Evolutionary conservation across 2,113 vertebrate genomes (phyloP).

Genomic region (Catharus bicknelli): DNA sequence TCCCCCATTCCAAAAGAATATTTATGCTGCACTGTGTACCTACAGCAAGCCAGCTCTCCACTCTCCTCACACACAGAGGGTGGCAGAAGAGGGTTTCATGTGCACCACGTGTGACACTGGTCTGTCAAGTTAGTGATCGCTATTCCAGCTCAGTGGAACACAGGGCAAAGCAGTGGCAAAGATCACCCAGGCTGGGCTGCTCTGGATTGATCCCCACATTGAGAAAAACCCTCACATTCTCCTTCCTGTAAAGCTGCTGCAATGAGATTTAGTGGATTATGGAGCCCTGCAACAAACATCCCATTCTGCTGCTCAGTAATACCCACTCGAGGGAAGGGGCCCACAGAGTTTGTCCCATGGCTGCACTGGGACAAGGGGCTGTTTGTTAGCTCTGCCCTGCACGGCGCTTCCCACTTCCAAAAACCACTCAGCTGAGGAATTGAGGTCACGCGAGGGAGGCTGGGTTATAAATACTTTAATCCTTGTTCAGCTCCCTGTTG

Average conservation of each 20-base stretch:
- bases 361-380: not conserved
- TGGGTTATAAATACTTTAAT: slow-evolving; percentile 74
- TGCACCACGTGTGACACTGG: accelerated
- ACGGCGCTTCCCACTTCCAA: slow-evolving; percentile 31
- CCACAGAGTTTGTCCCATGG: not conserved
- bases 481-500: slow-evolving; percentile 68
- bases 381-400: slow-evolving; percentile 1
- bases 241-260: not conserved
- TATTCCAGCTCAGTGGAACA: not conserved
- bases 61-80: not conserved
- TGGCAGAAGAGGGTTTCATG: not conserved
- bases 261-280: slow-evolving; percentile 39
- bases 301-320: not conserved
- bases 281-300: not conserved
- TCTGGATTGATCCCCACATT: accelerated
- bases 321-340: not conserved
- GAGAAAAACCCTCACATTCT: not conserved
- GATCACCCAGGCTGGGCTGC: not conserved
- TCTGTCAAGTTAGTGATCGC: not conserved
- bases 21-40: accelerated
- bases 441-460: slow-evolving; percentile 67
- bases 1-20: not conserved
- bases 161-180: not conserved
- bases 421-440: slow-evolving; percentile 59
- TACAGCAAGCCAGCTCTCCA: not conserved